phyloP scores from a whole-genome alignment of 2,113 vertebrate genomes.

The Onychorhynchus coronatus region DNA sequence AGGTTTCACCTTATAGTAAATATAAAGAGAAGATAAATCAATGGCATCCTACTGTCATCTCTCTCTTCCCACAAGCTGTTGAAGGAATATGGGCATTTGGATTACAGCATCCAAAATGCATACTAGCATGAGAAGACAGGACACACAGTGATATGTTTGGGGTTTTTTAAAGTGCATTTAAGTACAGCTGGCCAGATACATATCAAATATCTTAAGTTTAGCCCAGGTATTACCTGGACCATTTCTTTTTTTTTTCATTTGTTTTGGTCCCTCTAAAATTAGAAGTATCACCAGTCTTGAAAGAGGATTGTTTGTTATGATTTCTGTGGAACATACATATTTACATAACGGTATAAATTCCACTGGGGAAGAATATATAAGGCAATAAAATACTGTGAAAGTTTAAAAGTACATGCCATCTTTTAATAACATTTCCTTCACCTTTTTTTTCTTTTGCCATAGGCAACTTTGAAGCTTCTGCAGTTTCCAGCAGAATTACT shows the following conservation, averaged over 20 bases:
- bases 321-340: background rate
- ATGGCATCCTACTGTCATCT: background rate
- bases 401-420: background rate
- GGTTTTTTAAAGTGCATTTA: accelerated
- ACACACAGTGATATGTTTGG: background rate
- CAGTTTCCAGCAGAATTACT: background rate
- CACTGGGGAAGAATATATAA: background rate
- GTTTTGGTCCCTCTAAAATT: background rate
- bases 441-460: background rate
- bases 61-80: background rate
- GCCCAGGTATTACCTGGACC: background rate
- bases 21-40: background rate
- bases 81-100: background rate
- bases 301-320: background rate
- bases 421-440: background rate
- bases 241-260: accelerated
- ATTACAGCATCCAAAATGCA: background rate
- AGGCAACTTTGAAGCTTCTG: background rate
- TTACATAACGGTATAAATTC: background rate
- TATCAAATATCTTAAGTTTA: background rate
- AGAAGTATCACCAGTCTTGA: background rate
- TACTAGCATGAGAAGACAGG: background rate
- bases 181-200: background rate
- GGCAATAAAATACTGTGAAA: background rate
- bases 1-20: background rate